Conservation (phyloP, 2,113 vertebrate genomes). For the Atherinomorus stipes region DNA sequence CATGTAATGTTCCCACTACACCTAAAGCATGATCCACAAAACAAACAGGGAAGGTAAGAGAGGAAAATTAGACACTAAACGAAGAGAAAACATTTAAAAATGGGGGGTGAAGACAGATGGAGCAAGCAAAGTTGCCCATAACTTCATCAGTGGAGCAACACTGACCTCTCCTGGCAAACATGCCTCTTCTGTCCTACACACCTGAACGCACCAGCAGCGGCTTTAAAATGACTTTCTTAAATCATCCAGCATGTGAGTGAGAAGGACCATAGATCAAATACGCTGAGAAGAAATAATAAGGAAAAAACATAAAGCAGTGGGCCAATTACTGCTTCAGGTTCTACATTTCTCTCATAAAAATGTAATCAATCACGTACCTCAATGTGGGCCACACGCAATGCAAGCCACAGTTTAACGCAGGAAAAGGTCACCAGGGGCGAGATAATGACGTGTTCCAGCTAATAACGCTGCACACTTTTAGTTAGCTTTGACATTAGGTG, state of each 20-base stretch:
- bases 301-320: constrained; percentile 54
- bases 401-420: constrained; percentile 39
- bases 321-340: constrained; percentile 68
- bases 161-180: constrained; percentile 89
- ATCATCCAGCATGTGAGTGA: constrained; percentile 62
- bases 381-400: constrained; percentile 47
- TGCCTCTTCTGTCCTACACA: not conserved
- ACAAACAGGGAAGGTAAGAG: constrained; percentile 39
- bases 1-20: constrained; percentile 6
- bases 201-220: constrained; percentile 25
- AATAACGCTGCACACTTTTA: constrained; percentile 22
- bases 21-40: constrained; percentile 9
- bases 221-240: constrained; percentile 74
- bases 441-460: constrained; percentile 14
- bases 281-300: constrained; percentile 56
- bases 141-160: constrained; percentile 84
- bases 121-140: not conserved
- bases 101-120: constrained; percentile 19
- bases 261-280: constrained; percentile 64
- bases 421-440: constrained; percentile 33
- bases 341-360: constrained; percentile 65
- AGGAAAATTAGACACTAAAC: constrained; percentile 40
- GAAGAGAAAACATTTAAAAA: not conserved
- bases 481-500: constrained; percentile 27
- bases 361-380: constrained; percentile 70